Conservation (phyloP, 2,888 invertebrate genomes). For the Globia sparganii region DNA sequence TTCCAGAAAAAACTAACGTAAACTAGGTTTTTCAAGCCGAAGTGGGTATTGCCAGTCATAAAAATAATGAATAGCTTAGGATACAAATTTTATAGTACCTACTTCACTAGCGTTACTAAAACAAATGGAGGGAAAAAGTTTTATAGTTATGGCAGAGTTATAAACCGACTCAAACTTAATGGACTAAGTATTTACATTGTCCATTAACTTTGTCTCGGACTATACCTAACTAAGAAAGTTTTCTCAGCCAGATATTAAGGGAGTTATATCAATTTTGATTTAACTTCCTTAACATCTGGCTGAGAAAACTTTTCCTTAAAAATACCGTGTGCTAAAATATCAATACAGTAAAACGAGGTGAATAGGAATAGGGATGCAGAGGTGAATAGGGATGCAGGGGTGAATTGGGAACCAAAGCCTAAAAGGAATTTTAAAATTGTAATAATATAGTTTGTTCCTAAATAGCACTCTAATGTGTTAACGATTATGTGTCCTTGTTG, state of each 20-base stretch:
- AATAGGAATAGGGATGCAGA: too few species aligned
- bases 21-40: conserved; percentile 3
- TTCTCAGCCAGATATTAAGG: too few species aligned
- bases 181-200: conserved; percentile 8
- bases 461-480: neutral
- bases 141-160: neutral
- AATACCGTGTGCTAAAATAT: neutral
- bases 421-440: too few species aligned
- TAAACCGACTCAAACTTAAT: neutral
- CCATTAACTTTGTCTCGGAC: too few species aligned
- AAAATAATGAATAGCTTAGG: conserved; percentile 29
- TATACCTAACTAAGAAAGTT: too few species aligned
- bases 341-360: neutral
- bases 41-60: conserved; percentile 25
- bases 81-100: conserved; percentile 23
- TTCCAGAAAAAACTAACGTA: conserved; percentile 11
- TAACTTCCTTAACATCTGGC: neutral
- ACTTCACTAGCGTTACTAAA: neutral
- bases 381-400: too few species aligned
- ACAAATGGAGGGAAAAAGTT: neutral
- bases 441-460: neutral
- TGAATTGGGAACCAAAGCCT: too few species aligned
- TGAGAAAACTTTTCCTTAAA: neutral
- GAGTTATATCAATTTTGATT: too few species aligned
- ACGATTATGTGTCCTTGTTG: neutral